These are phyloP conservation scores for Planiliza haematocheilus DNA, from an alignment of 2,113 vertebrate genomes.

Conservation along the genomic window DNA sequence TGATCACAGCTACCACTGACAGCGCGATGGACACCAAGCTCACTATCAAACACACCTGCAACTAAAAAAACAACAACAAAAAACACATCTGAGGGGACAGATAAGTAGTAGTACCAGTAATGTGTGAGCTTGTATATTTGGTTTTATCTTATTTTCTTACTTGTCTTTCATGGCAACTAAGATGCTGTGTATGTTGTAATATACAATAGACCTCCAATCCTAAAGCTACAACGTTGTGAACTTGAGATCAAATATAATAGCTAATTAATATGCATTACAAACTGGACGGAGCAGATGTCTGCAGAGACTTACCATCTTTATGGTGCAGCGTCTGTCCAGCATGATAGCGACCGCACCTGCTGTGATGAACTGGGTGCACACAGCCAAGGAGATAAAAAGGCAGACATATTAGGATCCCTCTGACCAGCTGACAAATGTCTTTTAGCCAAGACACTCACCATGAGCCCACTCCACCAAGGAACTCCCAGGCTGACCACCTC, in stretches of 20 bases:
- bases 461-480: conserved; percentile 81
- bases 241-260: too few relatives aligned
- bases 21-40: conserved; percentile 51
- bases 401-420: background rate
- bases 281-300: background rate
- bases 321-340: conserved; percentile 72
- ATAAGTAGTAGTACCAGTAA: background rate
- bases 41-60: conserved; percentile 58
- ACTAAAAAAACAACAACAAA: conserved; percentile 60
- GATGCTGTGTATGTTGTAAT: too few relatives aligned
- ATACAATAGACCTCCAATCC: too few relatives aligned
- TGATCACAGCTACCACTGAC: conserved; percentile 71
- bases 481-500: conserved; percentile 74
- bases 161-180: too few relatives aligned
- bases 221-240: too few relatives aligned
- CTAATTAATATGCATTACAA: too few relatives aligned
- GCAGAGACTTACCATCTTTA: conserved; percentile 73
- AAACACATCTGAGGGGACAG: background rate
- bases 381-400: background rate
- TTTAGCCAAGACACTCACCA: conserved; percentile 50
- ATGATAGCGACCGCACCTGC: conserved; percentile 71
- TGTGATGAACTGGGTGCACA: conserved; percentile 72
- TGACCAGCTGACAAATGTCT: background rate
- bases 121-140: background rate
- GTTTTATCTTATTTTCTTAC: background rate